Percentiles rank a stretch among this genome's conserved stretches.
Evolutionary conservation across 2,113 vertebrate species (phyloP).

Genomic region (Rhineura floridana): DNA sequence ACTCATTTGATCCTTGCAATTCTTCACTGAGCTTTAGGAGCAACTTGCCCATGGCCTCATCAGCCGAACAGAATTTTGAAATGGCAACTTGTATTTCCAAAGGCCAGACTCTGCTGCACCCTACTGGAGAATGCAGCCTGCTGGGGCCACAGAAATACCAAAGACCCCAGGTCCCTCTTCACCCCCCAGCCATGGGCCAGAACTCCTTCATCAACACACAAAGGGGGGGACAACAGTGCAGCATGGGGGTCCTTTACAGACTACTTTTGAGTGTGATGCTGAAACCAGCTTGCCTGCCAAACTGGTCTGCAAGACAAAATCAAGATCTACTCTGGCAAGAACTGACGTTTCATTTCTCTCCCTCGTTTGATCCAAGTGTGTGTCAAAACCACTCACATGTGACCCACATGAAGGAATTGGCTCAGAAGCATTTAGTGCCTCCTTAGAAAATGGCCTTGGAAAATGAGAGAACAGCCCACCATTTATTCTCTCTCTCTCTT

Average conservation of each 20-base stretch:
- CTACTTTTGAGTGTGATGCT: too few relatives aligned
- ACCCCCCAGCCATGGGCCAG: neutral
- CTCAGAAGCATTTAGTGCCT: neutral
- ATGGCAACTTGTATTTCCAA: neutral
- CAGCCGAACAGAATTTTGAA: neutral
- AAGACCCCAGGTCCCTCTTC: neutral
- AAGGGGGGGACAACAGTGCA: too few relatives aligned
- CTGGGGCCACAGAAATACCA: neutral
- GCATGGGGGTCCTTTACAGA: too few relatives aligned
- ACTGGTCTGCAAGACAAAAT: too few relatives aligned
- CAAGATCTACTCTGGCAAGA: neutral
- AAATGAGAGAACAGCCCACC: neutral
- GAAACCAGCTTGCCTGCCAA: neutral
- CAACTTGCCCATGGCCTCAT: neutral
- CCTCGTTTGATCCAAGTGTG: neutral
- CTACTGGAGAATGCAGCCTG: neutral
- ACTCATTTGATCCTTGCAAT: neutral
- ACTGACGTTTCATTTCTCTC: neutral
- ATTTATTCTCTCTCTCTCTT: neutral
- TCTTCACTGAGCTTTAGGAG: neutral
- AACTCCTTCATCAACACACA: neutral
- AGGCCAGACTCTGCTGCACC: neutral
- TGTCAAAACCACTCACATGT: neutral
- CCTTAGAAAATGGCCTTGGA: neutral
- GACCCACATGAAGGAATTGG: neutral